Conservation (phyloP, 2,113 vertebrate species). For the Ailuropoda melanoleuca region DNA sequence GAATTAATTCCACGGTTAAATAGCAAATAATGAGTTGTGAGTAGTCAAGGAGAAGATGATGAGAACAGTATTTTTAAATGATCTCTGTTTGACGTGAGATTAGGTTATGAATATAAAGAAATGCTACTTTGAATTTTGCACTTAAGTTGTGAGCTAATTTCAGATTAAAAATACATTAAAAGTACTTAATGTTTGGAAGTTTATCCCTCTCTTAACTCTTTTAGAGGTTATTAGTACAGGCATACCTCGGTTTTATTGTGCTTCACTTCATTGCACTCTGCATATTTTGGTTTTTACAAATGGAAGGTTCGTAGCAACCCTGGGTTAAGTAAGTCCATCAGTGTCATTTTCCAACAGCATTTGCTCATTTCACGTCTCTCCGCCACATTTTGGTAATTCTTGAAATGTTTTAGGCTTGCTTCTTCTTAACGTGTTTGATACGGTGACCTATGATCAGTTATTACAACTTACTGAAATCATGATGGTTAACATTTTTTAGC, state of each 20-base stretch:
- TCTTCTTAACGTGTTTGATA: background rate
- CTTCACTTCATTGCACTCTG: background rate
- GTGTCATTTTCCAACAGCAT: background rate
- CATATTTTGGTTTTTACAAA: background rate
- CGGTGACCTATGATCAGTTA: background rate
- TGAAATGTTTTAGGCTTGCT: background rate
- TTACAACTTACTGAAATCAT: background rate
- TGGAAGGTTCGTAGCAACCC: background rate
- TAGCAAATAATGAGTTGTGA: background rate
- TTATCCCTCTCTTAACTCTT: background rate
- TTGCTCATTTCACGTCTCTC: background rate
- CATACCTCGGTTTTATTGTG: background rate
- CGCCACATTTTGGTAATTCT: background rate
- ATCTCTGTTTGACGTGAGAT: background rate
- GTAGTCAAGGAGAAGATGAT: background rate
- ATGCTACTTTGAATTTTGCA: background rate
- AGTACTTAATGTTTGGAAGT: background rate
- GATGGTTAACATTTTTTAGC: background rate
- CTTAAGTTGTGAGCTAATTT: background rate
- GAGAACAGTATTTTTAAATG: background rate
- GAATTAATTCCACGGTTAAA: background rate
- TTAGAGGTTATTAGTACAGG: background rate
- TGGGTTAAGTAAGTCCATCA: background rate
- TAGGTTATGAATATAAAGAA: constrained; percentile 30
- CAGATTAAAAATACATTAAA: background rate